These are phyloP conservation scores for Brachionus paranguensis DNA, from an alignment of 1,140 invertebrate species.

Conservation along the genomic window DNA sequence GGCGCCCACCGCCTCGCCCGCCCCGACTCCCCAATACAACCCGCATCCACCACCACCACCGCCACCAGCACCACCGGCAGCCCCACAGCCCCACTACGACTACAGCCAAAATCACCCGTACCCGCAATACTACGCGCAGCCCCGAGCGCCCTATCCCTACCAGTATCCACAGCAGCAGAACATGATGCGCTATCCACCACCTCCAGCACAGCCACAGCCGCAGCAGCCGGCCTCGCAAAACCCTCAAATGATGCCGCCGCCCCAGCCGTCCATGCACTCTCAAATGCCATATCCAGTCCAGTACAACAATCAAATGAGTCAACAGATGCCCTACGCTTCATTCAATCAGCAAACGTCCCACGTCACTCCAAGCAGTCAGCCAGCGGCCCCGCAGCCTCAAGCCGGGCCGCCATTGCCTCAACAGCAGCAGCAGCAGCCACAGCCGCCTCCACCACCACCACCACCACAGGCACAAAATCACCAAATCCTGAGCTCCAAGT, in stretches of 20 bases:
- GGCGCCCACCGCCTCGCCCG: not conserved
- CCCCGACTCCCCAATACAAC: not conserved
- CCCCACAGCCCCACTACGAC: not conserved
- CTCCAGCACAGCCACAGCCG: conserved; percentile 44
- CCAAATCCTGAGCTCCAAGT: conserved; percentile 38
- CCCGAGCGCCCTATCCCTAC: conserved; percentile 47
- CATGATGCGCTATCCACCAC: conserved; percentile 42
- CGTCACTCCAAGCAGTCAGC: not conserved
- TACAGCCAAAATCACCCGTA: conserved; percentile 38
- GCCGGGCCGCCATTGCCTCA: conserved; percentile 31
- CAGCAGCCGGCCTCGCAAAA: conserved; percentile 42
- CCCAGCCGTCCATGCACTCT: conserved; percentile 57
- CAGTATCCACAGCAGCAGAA: conserved; percentile 43
- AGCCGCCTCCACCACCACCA: not conserved
- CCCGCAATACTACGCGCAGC: conserved; percentile 53
- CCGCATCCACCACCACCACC: not conserved
- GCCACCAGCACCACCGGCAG: not conserved
- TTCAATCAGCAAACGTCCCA: conserved; percentile 28
- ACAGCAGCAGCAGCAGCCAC: conserved; percentile 17
- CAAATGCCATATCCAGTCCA: conserved; percentile 30
- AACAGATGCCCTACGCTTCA: conserved; percentile 39
- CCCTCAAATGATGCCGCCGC: conserved; percentile 42
- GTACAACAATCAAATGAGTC: conserved; percentile 36
- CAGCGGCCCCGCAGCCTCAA: not conserved
- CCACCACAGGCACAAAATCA: conserved; percentile 40